These are phyloP conservation scores for Zeus faber DNA, from an alignment of 2,113 vertebrate genomes.

Conservation along the genomic window DNA sequence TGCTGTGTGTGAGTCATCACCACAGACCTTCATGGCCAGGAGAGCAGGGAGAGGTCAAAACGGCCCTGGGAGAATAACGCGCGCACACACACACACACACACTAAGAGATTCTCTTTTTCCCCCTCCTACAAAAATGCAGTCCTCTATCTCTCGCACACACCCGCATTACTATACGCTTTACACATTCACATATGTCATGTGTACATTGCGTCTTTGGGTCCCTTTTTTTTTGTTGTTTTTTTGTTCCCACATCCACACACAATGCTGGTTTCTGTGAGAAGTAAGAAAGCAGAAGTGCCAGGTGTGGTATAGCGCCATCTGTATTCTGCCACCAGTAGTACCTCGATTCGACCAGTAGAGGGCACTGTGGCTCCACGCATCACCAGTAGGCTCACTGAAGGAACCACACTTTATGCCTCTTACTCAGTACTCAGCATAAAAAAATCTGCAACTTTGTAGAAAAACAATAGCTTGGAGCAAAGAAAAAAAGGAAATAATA, in stretches of 20 bases:
- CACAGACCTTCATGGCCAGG: constrained; percentile 71
- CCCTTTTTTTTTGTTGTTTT: not conserved
- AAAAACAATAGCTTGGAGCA: no score
- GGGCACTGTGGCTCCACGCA: constrained; percentile 70
- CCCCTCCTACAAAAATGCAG: not conserved
- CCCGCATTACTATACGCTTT: no score
- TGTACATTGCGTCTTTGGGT: not conserved
- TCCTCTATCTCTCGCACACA: not conserved
- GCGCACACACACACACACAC: constrained; percentile 7
- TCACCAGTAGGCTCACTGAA: constrained; percentile 18
- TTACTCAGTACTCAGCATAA: constrained; percentile 5
- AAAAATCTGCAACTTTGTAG: not conserved
- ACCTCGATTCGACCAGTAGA: constrained; percentile 54
- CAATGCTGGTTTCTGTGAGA: not conserved
- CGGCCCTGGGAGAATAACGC: constrained; percentile 49
- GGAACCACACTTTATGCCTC: constrained; percentile 33
- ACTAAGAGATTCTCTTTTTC: not conserved
- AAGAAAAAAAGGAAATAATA: no score
- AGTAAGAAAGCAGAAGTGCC: constrained; percentile 7
- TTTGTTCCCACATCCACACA: not conserved
- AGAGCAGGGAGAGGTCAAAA: constrained; percentile 69
- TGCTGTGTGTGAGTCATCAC: constrained; percentile 66
- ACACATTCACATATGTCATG: constrained; percentile 1
- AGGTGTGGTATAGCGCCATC: constrained; percentile 25
- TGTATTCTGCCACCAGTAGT: constrained; percentile 26